A percentile compares a stretch with the other conserved stretches of the same genome.
Evolutionary conservation across 2,113 vertebrate species (phyloP).

Genomic region (Gulo gulo): DNA sequence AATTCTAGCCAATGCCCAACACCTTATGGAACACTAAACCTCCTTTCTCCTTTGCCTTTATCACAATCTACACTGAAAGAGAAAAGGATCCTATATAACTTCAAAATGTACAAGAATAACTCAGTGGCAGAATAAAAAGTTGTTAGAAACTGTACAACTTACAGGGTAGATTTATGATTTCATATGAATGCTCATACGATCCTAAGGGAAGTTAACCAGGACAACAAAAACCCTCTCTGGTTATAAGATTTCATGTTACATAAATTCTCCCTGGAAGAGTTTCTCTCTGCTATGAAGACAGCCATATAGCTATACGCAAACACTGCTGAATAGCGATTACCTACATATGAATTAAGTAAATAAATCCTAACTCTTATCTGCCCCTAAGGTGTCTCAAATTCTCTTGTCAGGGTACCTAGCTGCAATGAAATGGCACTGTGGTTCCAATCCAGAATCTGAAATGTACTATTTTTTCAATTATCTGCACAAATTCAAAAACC

Average conservation of each 20-base stretch:
- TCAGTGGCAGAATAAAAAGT: constrained; percentile 30
- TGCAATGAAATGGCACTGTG: background rate
- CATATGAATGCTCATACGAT: constrained; percentile 7
- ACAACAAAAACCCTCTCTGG: background rate
- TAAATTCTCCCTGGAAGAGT: constrained; percentile 27
- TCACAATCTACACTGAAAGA: background rate
- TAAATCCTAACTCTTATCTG: constrained; percentile 4
- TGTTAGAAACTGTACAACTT: background rate
- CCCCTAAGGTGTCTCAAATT: background rate
- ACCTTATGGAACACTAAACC: background rate
- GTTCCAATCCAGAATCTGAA: background rate
- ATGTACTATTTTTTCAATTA: background rate
- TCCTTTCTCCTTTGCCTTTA: background rate
- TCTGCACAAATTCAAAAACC: background rate
- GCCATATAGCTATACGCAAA: background rate
- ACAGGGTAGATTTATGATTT: background rate
- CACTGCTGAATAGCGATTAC: background rate
- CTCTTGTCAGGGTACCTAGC: background rate
- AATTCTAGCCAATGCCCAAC: background rate
- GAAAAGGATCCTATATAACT: background rate
- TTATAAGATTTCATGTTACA: constrained; percentile 30
- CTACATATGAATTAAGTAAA: background rate
- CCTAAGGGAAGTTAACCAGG: constrained; percentile 28
- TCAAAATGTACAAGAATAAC: background rate
- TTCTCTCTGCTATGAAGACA: background rate